Evolutionary conservation across 2,888 invertebrate species (phyloP).

Genomic region (Physocephala rufipes): DNA sequence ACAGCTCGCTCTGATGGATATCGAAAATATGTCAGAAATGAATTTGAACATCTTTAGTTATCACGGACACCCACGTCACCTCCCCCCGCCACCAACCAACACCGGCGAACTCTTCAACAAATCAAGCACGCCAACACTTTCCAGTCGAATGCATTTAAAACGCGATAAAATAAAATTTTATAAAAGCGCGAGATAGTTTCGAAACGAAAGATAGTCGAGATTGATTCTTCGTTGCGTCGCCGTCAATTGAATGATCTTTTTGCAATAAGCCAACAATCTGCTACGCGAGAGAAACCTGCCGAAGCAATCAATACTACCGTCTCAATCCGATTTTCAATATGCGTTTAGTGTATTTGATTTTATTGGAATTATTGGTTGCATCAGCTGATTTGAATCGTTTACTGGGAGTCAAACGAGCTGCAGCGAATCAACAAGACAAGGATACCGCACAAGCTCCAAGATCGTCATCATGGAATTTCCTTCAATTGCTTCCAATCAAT

Average conservation of each 20-base stretch:
- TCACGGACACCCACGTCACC: conserved; percentile 32
- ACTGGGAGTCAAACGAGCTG: conserved; percentile 29
- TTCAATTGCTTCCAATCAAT: conserved; percentile 70
- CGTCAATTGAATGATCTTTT: background rate
- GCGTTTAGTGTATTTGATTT: conserved; percentile 13
- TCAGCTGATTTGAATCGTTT: conserved; percentile 21
- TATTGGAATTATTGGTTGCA: conserved; percentile 11
- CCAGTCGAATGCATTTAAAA: conserved; percentile 56
- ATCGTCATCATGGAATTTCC: conserved; percentile 58
- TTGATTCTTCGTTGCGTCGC: conserved; percentile 36
- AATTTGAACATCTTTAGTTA: conserved; percentile 49
- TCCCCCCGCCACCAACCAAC: conserved; percentile 16
- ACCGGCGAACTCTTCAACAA: conserved; percentile 16
- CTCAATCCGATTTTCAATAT: conserved; percentile 22
- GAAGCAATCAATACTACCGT: background rate
- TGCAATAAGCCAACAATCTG: too few species aligned
- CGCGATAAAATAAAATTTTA: conserved; percentile 56
- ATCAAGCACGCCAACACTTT: conserved; percentile 61
- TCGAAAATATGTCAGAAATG: conserved; percentile 59
- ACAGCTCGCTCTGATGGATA: conserved; percentile 55
- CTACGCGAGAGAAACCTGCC: background rate
- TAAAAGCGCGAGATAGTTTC: conserved; percentile 58
- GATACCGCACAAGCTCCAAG: conserved; percentile 5
- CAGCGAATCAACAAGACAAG: conserved; percentile 27
- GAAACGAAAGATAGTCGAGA: conserved; percentile 59